Percentiles rank a stretch among this genome's conserved stretches.
These are phyloP conservation scores for Ophioninae sp. DNA, from an alignment of 2,888 invertebrate genomes.

Conservation along the genomic window DNA sequence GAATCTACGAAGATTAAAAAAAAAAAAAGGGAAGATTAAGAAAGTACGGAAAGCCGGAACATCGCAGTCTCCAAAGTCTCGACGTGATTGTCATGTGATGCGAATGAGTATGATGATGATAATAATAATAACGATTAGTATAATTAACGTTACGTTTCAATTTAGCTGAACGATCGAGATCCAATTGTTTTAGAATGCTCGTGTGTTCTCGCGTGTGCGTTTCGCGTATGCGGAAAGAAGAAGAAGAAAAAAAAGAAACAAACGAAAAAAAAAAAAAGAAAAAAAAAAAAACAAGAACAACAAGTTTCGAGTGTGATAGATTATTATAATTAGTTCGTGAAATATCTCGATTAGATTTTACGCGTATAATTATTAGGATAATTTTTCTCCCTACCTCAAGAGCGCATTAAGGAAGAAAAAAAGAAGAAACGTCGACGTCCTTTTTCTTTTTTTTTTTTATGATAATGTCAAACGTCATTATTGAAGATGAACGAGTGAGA, in stretches of 20 bases:
- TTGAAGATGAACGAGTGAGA: conserved; percentile 12
- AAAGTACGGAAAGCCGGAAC: conserved; percentile 29
- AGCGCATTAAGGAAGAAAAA: conserved; percentile 60
- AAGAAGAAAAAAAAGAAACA: conserved; percentile 19
- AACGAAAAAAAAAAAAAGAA: conserved; percentile 39
- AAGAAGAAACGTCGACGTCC: conserved; percentile 24
- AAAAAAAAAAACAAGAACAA: conserved; percentile 65
- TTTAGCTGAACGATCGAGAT: conserved; percentile 37
- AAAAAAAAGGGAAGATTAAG: conserved; percentile 1
- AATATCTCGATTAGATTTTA: conserved; percentile 63
- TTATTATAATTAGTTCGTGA: conserved; percentile 50
- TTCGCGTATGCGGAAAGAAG: conserved; percentile 22
- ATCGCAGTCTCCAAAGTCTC: conserved; percentile 62
- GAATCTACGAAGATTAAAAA: no score
- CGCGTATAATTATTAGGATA: conserved; percentile 61
- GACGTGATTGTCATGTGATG: conserved; percentile 59
- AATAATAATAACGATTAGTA: conserved; percentile 27
- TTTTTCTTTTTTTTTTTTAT: no score
- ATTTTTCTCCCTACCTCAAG: conserved; percentile 75
- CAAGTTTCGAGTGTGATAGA: conserved; percentile 69
- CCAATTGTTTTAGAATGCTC: neutral
- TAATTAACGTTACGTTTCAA: conserved; percentile 44
- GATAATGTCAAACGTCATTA: no score
- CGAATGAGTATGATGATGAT: conserved; percentile 55
- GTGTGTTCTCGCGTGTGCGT: conserved; percentile 4